Evolutionary conservation across 2,888 invertebrate genomes (phyloP).

Genomic region (Sepioteuthis lessoniana): DNA sequence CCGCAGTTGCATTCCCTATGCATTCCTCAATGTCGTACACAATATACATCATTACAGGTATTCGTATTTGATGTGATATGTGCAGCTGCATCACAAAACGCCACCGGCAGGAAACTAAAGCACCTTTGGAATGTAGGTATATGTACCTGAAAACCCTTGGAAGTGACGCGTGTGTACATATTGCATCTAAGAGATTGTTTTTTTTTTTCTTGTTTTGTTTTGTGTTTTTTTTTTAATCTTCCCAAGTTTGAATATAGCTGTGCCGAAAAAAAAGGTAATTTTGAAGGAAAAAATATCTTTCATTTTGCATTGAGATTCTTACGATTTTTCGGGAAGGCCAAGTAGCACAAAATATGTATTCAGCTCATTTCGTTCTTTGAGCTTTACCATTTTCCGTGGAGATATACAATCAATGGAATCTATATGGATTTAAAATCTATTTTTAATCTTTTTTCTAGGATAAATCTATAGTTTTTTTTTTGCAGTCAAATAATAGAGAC

Average conservation of each 20-base stretch:
- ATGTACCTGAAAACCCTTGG: slow-evolving; percentile 7
- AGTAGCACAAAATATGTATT: no score
- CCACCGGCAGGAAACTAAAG: background rate
- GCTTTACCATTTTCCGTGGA: no score
- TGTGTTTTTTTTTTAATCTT: background rate
- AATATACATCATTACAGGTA: slow-evolving; percentile 33
- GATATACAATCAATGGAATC: no score
- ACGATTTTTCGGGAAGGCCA: no score
- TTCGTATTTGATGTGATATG: slow-evolving; percentile 3
- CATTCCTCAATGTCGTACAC: slow-evolving; percentile 33
- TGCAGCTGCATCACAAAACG: background rate
- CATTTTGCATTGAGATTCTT: no score
- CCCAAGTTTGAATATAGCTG: background rate
- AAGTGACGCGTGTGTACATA: background rate
- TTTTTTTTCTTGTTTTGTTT: no score
- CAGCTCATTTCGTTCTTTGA: no score
- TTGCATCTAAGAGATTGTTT: background rate
- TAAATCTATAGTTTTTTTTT: no score
- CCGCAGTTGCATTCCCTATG: background rate
- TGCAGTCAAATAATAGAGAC: no score
- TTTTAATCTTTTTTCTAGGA: no score
- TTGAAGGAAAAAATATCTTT: background rate
- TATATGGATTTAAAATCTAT: no score
- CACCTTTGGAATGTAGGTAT: background rate
- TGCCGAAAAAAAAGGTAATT: background rate